Conservation (phyloP, 2,888 invertebrate genomes). For the Rhodophaea formosa region DNA sequence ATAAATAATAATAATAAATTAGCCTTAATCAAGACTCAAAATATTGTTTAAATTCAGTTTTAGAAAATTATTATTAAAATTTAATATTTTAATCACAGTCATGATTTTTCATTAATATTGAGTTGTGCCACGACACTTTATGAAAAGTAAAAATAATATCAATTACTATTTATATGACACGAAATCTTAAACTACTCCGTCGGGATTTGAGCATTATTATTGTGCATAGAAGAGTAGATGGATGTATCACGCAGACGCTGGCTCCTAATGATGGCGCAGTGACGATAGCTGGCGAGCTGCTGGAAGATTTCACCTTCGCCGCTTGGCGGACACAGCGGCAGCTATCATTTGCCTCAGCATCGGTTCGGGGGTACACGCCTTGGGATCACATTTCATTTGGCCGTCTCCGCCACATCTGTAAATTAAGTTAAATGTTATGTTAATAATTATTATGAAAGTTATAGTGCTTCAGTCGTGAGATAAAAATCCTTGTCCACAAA, state of each 20-base stretch:
- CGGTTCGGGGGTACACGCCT: conserved; percentile 93
- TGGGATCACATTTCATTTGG: conserved; percentile 97
- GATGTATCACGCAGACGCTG: conserved; percentile 64
- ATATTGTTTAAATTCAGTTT: conserved; percentile 54
- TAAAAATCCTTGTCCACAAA: too few species aligned
- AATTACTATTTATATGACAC: conserved; percentile 75
- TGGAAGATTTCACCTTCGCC: conserved; percentile 84
- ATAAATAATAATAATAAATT: conserved; percentile 64
- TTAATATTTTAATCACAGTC: conserved; percentile 76
- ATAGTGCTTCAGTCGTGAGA: too few species aligned
- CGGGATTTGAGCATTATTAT: conserved; percentile 79
- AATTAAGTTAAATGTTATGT: conserved; percentile 32
- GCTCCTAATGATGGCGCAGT: conserved; percentile 58
- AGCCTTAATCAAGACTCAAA: conserved; percentile 60
- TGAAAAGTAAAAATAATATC: conserved; percentile 64
- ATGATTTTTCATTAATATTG: conserved; percentile 63
- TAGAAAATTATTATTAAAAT: conserved; percentile 60
- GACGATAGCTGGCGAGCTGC: conserved; percentile 42
- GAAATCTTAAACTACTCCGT: conserved; percentile 78
- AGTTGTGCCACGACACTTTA: conserved; percentile 70
- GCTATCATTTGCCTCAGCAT: conserved; percentile 95
- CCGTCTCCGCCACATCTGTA: conserved; percentile 94
- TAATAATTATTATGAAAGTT: too few species aligned
- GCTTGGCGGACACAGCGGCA: conserved; percentile 86
- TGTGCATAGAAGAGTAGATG: conserved; percentile 74